Evolutionary conservation across 2,113 vertebrate species (phyloP).

Genomic region (Catharus bicknelli): DNA sequence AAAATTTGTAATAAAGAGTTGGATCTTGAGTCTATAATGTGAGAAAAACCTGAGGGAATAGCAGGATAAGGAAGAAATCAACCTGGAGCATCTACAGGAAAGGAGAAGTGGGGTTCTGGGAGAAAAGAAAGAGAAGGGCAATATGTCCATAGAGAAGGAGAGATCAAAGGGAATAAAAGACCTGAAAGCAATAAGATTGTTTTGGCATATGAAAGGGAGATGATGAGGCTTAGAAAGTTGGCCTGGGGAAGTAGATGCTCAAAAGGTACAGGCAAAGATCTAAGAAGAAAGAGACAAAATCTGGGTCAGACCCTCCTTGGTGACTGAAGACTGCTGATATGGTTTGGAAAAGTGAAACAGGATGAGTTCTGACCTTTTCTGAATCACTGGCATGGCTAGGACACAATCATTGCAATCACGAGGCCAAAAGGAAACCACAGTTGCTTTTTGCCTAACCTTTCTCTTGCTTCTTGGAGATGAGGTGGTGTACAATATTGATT

Average conservation of each 20-base stretch:
- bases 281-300: slow-evolving; percentile 57
- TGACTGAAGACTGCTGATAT: slow-evolving; percentile 4
- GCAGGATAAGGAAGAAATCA: slow-evolving; percentile 14
- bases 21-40: slow-evolving; percentile 7
- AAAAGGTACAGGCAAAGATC: not conserved
- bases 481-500: not conserved
- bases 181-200: slow-evolving; percentile 45
- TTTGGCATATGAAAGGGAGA: slow-evolving; percentile 45
- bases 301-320: slow-evolving; percentile 54
- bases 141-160: slow-evolving; percentile 51
- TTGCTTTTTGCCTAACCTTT: not conserved
- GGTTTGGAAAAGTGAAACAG: not conserved
- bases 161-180: slow-evolving; percentile 55
- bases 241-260: slow-evolving; percentile 46
- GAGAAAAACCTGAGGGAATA: slow-evolving; percentile 46
- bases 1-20: not conserved
- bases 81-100: slow-evolving; percentile 44
- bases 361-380: not conserved
- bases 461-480: not conserved
- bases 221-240: slow-evolving; percentile 39
- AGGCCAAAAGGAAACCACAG: not conserved
- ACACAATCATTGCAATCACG: not conserved
- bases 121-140: slow-evolving; percentile 37
- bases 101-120: slow-evolving; percentile 34
- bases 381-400: not conserved